Evolutionary conservation across 2,113 vertebrate genomes (phyloP), one percentile per base, ranked within the genome.

Genomic region (Oryzias curvinotus): DNA sequence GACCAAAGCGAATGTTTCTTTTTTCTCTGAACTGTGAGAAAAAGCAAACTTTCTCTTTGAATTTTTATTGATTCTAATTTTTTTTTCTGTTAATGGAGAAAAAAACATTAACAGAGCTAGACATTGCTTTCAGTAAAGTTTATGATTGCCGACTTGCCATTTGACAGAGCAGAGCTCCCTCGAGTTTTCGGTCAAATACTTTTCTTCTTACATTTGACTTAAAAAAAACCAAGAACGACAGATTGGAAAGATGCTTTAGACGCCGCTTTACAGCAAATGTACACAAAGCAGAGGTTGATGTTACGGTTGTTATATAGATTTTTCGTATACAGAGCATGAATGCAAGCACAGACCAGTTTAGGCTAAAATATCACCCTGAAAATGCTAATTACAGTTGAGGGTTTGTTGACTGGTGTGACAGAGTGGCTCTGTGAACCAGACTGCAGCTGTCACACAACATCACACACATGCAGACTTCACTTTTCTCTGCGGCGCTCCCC

Each of bases 381-480:
- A 70, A 36, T 64, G 41, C 49, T 84, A 57, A 82, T 80, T 83
- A 68, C 80, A 78, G 60, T 68, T 71, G 61, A 62, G 57, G 41
- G 46, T 60, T 81, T 70, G 26, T 68, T 79, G 81, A 69, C 73
- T 73, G 53, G 58, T 81, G 73, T 75, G 80, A 73, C 44, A 61
- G 52, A 75, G 65, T 23, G 43, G 72, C 63, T 55, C 49, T 68
- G 80, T 67, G 69, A 77, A 81, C 70, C 57, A 71, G 69, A 28
- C 65, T 68, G 62, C 79, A 85, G 73, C 79, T 83, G 78, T 78
- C 79, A 72, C 65, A 81, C 50, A 36, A 80, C 65, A 78, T 71
- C 72, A 73, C 72, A 81, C 71, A 75, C 75, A 83, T 73, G 69
- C 76, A 68, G 52, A 62, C 75, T 69, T 69, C 44, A 57, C 65